These are phyloP conservation scores for Numenius arquata DNA, from an alignment of 2,113 vertebrate species.

Conservation along the genomic window DNA sequence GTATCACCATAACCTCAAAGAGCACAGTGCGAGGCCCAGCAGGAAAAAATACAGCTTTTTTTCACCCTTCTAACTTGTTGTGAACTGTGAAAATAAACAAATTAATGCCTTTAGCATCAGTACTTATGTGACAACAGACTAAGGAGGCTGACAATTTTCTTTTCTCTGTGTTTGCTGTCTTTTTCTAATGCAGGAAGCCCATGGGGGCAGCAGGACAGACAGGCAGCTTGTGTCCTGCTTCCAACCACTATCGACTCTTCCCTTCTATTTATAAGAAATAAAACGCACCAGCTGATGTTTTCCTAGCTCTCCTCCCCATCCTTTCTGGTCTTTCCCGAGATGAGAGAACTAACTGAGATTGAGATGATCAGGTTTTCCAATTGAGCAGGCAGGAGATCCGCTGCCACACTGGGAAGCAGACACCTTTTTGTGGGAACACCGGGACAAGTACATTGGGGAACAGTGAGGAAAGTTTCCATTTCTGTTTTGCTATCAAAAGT, in stretches of 20 bases:
- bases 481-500: background rate
- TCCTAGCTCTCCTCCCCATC: background rate
- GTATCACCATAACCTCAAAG: rapidly evolving
- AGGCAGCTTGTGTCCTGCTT: background rate
- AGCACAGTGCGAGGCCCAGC: background rate
- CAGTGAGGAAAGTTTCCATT: background rate
- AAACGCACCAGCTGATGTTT: background rate
- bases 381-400: background rate
- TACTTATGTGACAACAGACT: background rate
- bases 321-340: background rate
- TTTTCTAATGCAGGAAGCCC: background rate
- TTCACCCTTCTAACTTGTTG: background rate
- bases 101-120: background rate
- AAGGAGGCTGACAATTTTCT: background rate
- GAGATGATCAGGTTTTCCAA: background rate
- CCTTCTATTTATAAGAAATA: background rate
- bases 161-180: background rate
- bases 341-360: background rate
- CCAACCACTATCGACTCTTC: background rate
- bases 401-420: background rate
- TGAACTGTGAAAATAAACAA: background rate
- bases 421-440: background rate
- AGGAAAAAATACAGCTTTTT: background rate
- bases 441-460: background rate
- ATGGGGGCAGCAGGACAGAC: background rate